A percentile compares a stretch with the other conserved stretches of the same genome.
phyloP scores from a whole-genome alignment of 2,797 vertebrate species.

The Eulemur rubriventer region DNA sequence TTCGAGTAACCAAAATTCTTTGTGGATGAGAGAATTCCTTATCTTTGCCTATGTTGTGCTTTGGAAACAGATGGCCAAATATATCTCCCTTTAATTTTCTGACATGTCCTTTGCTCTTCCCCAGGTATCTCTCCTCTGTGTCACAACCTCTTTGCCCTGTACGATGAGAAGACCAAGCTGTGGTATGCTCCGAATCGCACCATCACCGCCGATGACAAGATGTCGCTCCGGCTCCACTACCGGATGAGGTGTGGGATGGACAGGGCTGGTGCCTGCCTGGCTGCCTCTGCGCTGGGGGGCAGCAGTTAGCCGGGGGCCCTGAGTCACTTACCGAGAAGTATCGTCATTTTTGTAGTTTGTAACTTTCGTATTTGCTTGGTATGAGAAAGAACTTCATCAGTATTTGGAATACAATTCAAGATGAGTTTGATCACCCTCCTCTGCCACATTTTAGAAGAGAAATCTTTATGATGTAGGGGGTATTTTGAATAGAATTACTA shows the following conservation, averaged over 20 bases:
- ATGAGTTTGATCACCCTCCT: slow-evolving; percentile 4
- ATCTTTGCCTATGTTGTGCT: not conserved
- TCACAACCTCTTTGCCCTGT: slow-evolving; percentile 96
- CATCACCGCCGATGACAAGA: slow-evolving; percentile 92
- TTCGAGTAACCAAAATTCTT: not conserved
- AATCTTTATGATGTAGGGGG: not conserved
- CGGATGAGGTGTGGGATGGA: slow-evolving; percentile 93
- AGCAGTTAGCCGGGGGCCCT: not conserved
- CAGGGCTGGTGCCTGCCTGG: not conserved
- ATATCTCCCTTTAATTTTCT: not conserved
- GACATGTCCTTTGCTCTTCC: not conserved
- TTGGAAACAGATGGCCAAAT: not conserved
- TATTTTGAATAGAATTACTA: not conserved
- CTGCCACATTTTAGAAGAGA: slow-evolving; percentile 29
- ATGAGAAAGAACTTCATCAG: not conserved
- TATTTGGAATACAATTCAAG: not conserved
- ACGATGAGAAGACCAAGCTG: slow-evolving; percentile 88
- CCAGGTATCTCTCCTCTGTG: slow-evolving; percentile 96
- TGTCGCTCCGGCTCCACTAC: slow-evolving; percentile 91
- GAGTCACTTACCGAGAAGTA: not conserved
- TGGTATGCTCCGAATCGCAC: slow-evolving; percentile 95
- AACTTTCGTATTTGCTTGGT: slow-evolving; percentile 13
- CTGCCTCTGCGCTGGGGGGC: too few relatives aligned
- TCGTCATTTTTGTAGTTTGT: slow-evolving; percentile 26
- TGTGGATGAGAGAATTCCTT: slow-evolving; percentile 10